Evolutionary conservation across 1,140 invertebrate species (phyloP).

Genomic region (Vollenhovia emeryi): DNA sequence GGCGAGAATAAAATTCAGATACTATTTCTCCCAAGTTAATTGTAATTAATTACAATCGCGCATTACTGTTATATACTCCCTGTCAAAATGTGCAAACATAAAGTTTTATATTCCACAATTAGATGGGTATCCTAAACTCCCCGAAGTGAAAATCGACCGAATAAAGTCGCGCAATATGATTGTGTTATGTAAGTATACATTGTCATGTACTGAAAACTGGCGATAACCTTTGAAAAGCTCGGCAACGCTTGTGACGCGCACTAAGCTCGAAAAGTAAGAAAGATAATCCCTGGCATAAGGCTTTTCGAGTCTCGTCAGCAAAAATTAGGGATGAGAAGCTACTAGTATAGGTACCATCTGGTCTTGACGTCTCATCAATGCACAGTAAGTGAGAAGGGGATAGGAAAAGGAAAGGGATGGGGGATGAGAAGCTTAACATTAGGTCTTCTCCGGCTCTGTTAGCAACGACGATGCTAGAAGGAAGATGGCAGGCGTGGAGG

Average conservation of each 20-base stretch:
- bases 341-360: slow-evolving; percentile 76
- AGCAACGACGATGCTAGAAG: slow-evolving; percentile 51
- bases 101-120: no score
- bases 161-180: neutral
- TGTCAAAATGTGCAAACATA: neutral
- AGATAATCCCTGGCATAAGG: slow-evolving; percentile 38
- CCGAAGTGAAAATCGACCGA: neutral
- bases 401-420: slow-evolving; percentile 17
- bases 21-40: neutral
- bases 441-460: slow-evolving; percentile 23
- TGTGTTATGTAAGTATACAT: neutral
- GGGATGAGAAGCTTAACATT: slow-evolving; percentile 45
- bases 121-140: neutral
- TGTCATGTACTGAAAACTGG: neutral
- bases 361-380: slow-evolving; percentile 79
- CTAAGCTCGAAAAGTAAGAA: slow-evolving; percentile 16
- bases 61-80: neutral
- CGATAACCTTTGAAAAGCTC: neutral
- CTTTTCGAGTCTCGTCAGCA: neutral
- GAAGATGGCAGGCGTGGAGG: slow-evolving; percentile 46
- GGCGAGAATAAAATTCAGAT: slow-evolving; percentile 10
- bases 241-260: neutral
- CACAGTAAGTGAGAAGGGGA: slow-evolving; percentile 30
- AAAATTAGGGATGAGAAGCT: slow-evolving; percentile 73
- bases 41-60: neutral